Evolutionary conservation across 2,888 invertebrate species (phyloP).

Genomic region (Atethmia centrago): DNA sequence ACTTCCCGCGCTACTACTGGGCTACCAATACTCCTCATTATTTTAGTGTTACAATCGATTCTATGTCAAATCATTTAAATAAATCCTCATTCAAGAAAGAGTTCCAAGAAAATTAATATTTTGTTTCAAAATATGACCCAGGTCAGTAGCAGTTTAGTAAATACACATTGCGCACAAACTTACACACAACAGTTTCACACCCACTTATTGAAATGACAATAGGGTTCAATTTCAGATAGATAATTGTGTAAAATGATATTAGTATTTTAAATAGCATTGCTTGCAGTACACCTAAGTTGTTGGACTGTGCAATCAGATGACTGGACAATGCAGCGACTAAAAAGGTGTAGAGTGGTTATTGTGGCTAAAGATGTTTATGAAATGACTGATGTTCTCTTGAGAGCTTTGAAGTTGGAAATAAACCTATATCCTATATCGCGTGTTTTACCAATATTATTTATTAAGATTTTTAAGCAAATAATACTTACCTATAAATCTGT

Average conservation of each 20-base stretch:
- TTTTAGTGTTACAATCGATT: too few relatives aligned
- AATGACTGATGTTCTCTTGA: background rate
- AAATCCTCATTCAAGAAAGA: conserved; percentile 1
- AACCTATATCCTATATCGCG: too few relatives aligned
- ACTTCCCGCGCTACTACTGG: too few relatives aligned
- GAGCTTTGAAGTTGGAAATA: background rate
- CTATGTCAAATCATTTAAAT: background rate
- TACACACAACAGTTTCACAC: background rate
- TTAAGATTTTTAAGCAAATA: too few relatives aligned
- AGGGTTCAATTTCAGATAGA: conserved; percentile 61
- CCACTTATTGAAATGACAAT: conserved; percentile 36
- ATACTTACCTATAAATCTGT: too few relatives aligned
- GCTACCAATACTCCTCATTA: too few relatives aligned
- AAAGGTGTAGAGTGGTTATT: conserved; percentile 62
- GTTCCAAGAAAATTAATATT: conserved; percentile 36
- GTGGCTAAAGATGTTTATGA: background rate
- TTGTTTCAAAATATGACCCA: conserved; percentile 66
- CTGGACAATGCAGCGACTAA: conserved; percentile 76
- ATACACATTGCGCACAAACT: conserved; percentile 54
- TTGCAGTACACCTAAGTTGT: conserved; percentile 72
- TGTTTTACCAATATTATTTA: too few relatives aligned
- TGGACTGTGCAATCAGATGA: conserved; percentile 82
- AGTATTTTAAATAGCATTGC: conserved; percentile 65
- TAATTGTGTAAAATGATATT: conserved; percentile 51
- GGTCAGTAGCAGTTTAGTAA: conserved; percentile 76